A percentile compares a stretch with the other conserved stretches of the same genome.
Conservation (phyloP, 2,113 vertebrate genomes). For the Aleadryas rufinucha region DNA sequence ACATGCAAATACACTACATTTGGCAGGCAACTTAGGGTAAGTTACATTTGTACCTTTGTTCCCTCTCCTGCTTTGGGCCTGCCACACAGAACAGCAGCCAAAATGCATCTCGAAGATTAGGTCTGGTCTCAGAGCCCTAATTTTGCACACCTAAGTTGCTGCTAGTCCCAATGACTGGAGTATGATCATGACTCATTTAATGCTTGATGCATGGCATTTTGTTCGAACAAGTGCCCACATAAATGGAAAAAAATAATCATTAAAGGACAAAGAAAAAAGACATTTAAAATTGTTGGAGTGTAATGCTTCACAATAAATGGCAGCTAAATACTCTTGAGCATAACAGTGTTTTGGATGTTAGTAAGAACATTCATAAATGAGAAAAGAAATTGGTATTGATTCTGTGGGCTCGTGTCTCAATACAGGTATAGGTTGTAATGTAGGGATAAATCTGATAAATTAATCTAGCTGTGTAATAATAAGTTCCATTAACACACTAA, state of each 20-base stretch:
- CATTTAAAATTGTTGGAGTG: not conserved
- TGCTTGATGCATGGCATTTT: not conserved
- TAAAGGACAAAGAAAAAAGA: not conserved
- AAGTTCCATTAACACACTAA: constrained; percentile 15
- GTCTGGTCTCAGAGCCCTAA: not conserved
- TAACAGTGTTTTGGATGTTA: not conserved
- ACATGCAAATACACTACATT: not conserved
- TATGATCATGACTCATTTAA: not conserved
- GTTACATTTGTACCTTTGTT: not conserved
- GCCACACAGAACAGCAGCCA: not conserved
- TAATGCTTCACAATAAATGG: not conserved
- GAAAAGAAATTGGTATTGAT: constrained; percentile 56
- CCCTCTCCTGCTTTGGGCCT: not conserved
- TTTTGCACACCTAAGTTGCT: not conserved
- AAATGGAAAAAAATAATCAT: not conserved
- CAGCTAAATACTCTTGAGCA: not conserved
- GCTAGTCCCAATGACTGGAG: not conserved
- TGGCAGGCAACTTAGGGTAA: not conserved
- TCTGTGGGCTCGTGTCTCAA: constrained; percentile 4
- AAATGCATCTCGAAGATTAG: not conserved
- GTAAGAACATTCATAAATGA: constrained; percentile 6
- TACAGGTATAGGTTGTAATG: not conserved
- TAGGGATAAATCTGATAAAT: constrained; percentile 47
- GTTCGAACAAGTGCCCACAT: not conserved
- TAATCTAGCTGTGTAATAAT: constrained; percentile 34